Conservation (phyloP, 2,888 invertebrate genomes). For the Drosophila maculinotata region DNA sequence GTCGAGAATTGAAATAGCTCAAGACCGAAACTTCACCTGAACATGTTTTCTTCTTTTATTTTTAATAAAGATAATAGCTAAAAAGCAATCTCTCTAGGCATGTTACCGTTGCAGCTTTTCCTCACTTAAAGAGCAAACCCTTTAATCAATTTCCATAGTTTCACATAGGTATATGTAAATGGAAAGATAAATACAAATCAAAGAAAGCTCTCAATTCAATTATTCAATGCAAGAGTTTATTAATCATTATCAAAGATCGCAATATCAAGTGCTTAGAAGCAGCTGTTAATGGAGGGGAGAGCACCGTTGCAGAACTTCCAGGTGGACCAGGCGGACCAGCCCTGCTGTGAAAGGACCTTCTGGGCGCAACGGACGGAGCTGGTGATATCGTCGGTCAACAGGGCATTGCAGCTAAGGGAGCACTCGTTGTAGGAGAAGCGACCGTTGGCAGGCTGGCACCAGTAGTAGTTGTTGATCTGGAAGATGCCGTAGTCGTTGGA, state of each 20-base stretch:
- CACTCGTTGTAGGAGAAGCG: constrained; percentile 4
- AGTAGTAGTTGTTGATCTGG: constrained; percentile 42
- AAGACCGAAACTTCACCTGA: constrained; percentile 22
- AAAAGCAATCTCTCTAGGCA: background rate
- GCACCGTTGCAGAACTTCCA: constrained; percentile 64
- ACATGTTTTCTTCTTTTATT: constrained; percentile 21
- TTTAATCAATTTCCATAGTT: background rate
- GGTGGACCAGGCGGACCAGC: constrained; percentile 79
- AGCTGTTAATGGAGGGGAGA: constrained; percentile 61
- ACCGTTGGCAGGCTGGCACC: constrained; percentile 3
- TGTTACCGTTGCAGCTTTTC: constrained; percentile 1
- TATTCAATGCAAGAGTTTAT: background rate
- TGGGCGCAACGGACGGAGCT: constrained; percentile 71
- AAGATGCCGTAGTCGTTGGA: constrained; percentile 11
- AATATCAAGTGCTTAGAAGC: constrained; percentile 56
- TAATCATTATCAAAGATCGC: background rate
- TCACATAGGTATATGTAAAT: background rate
- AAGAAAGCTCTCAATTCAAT: background rate
- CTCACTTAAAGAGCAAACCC: background rate
- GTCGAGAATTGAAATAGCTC: constrained; percentile 13
- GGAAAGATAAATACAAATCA: no score
- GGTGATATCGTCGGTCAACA: constrained; percentile 75
- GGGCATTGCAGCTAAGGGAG: constrained; percentile 60
- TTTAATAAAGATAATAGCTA: background rate
- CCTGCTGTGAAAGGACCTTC: constrained; percentile 64